A percentile compares a stretch with the other conserved stretches of the same genome.
Evolutionary conservation across 2,888 invertebrate species (phyloP).

Genomic region (Cheilosia variabilis): DNA sequence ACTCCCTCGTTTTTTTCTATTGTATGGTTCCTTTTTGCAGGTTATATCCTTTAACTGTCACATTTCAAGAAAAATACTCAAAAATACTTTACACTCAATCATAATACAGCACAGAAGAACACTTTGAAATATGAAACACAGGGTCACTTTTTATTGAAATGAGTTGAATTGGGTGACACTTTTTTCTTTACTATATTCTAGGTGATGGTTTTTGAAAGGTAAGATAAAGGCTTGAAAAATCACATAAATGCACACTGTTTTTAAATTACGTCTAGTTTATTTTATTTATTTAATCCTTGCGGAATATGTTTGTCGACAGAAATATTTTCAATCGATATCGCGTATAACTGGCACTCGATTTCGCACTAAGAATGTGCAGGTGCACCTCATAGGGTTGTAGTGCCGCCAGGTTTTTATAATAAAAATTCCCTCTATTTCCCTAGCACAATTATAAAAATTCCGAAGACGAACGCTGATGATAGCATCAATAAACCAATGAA

Average conservation of each 20-base stretch:
- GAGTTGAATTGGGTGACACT: background rate
- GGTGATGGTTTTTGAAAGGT: background rate
- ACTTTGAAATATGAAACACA: background rate
- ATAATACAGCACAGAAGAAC: constrained; percentile 34
- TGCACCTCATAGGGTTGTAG: no score
- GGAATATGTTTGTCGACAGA: background rate
- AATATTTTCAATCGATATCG: background rate
- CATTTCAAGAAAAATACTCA: constrained; percentile 37
- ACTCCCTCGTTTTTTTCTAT: constrained; percentile 47
- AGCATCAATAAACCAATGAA: no score
- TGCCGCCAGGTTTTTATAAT: no score
- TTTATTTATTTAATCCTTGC: background rate
- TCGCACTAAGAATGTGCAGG: no score
- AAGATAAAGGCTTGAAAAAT: background rate
- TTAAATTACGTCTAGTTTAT: no score
- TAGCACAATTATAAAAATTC: no score
- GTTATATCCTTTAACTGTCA: constrained; percentile 49
- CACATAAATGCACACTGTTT: constrained; percentile 1
- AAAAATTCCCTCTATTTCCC: no score
- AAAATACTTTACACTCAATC: constrained; percentile 16
- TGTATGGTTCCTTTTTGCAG: constrained; percentile 61
- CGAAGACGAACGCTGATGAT: no score
- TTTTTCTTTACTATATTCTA: background rate
- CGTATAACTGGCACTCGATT: no score
- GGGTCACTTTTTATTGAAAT: background rate